Conservation (phyloP, 2,113 vertebrate species). For the Chlorocebus sabaeus region DNA sequence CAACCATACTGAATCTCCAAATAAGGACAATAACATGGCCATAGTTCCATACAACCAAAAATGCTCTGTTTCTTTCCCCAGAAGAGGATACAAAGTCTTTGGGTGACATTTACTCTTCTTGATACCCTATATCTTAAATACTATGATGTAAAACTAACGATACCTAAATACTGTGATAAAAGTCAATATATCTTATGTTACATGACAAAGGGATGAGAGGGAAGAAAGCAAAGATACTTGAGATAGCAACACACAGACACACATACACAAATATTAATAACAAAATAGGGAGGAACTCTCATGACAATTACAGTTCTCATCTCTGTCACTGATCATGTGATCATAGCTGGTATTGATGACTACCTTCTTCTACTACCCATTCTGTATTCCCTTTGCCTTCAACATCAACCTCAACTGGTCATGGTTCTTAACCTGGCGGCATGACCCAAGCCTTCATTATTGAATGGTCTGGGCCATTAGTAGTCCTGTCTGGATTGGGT, state of each 20-base stretch:
- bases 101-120: background rate
- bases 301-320: background rate
- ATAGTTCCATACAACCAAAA: background rate
- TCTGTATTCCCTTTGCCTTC: background rate
- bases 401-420: background rate
- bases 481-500: background rate
- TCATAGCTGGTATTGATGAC: fast-evolving
- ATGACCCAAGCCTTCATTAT: background rate
- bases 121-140: background rate
- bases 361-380: background rate
- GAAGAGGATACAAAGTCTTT: background rate
- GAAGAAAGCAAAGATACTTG: background rate
- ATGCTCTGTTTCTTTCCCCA: background rate
- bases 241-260: background rate
- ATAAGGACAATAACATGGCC: background rate
- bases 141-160: background rate
- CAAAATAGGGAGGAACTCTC: background rate
- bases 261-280: background rate
- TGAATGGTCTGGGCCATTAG: background rate
- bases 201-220: background rate
- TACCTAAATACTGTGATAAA: background rate
- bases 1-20: background rate
- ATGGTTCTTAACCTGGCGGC: background rate
- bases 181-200: background rate
- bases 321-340: background rate